Conservation (phyloP, 1,140 invertebrate species). For the Hyposmocoma kahamanoa region DNA sequence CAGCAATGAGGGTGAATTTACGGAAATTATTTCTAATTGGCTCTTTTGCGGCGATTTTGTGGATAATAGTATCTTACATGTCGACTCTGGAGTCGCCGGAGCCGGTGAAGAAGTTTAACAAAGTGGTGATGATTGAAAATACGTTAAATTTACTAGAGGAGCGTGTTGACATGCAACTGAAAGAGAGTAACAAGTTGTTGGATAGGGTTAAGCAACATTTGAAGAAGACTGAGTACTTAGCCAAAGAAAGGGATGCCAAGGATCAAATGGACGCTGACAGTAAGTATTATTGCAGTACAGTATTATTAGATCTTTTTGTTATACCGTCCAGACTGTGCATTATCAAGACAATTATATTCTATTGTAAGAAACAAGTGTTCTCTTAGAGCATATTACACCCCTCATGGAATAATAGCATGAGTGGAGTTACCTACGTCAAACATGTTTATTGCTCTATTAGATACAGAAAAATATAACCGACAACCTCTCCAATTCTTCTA, state of each 20-base stretch:
- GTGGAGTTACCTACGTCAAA: too few relatives aligned
- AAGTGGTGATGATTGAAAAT: conserved; percentile 34
- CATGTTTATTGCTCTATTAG: too few relatives aligned
- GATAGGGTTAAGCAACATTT: conserved; percentile 45
- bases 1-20: neutral
- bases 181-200: conserved; percentile 45
- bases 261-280: conserved; percentile 14
- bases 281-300: conserved; percentile 4
- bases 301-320: neutral
- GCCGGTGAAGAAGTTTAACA: conserved; percentile 12
- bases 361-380: too few relatives aligned
- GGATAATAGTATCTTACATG: conserved; percentile 38
- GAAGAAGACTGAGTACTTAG: too few relatives aligned
- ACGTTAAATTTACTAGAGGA: conserved; percentile 40
- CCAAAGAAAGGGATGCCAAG: conserved; percentile 15
- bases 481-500: too few relatives aligned
- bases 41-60: conserved; percentile 14
- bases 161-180: conserved; percentile 39
- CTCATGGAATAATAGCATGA: neutral
- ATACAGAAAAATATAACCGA: too few relatives aligned
- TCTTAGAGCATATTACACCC: neutral
- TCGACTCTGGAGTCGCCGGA: conserved; percentile 31
- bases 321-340: neutral
- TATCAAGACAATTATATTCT: neutral
- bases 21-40: neutral